Percentiles rank a stretch among this genome's conserved stretches.
phyloP scores from a whole-genome alignment of 2,113 vertebrate species.

The Xyliphius kryptos region DNA sequence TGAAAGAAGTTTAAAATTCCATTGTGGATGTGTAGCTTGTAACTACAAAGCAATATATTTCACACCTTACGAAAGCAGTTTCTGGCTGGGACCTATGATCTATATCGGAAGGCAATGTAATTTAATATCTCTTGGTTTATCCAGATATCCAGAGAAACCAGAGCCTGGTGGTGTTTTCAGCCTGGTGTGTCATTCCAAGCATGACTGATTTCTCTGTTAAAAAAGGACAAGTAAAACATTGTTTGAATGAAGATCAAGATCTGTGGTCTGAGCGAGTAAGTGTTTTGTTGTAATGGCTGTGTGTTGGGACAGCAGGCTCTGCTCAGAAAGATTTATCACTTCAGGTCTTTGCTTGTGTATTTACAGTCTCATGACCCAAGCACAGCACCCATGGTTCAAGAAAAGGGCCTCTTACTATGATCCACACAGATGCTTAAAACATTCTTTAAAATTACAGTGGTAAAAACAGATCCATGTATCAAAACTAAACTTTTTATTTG shows the following conservation, averaged over 20 bases:
- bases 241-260: conserved; percentile 26
- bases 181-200: conserved; percentile 24
- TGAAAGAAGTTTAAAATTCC: conserved; percentile 4
- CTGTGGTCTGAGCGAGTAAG: conserved; percentile 33
- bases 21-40: conserved; percentile 14
- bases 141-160: conserved; percentile 20
- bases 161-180: conserved; percentile 7
- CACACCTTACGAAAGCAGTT: conserved; percentile 12
- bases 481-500: no score
- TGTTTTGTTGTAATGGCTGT: conserved; percentile 31
- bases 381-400: conserved; percentile 69
- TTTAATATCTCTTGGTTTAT: conserved; percentile 23
- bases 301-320: conserved; percentile 65
- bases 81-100: neutral
- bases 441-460: neutral
- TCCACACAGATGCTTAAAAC: conserved; percentile 41
- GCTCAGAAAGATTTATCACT: conserved; percentile 80
- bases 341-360: conserved; percentile 79
- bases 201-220: conserved; percentile 32
- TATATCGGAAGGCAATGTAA: conserved; percentile 11
- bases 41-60: conserved; percentile 26
- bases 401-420: conserved; percentile 58
- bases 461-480: neutral
- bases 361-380: conserved; percentile 96
- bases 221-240: conserved; percentile 31